These are phyloP conservation scores for Takifugu ocellatus DNA, from an alignment of 2,797 vertebrate genomes.

Conservation along the genomic window DNA sequence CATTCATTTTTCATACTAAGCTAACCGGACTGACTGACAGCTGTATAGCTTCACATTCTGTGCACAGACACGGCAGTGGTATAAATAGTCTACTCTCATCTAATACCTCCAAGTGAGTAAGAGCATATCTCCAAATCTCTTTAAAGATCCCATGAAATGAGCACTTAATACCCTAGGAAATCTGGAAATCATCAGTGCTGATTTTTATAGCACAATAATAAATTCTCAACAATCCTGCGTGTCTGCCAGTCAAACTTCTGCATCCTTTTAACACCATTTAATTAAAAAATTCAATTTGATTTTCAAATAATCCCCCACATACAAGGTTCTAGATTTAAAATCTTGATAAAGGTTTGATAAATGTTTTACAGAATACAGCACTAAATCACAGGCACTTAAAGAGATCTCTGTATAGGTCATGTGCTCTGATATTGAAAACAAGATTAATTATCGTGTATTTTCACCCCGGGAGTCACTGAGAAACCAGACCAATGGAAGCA, in stretches of 20 bases:
- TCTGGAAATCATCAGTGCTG: neutral
- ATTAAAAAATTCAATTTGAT: too few relatives aligned
- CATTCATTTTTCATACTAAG: neutral
- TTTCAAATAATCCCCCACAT: too few relatives aligned
- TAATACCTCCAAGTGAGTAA: neutral
- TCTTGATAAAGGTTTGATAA: neutral
- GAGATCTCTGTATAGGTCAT: slow-evolving; percentile 18
- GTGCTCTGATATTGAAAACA: slow-evolving; percentile 33
- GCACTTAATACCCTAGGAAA: neutral
- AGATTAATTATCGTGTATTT: slow-evolving; percentile 59
- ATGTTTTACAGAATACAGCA: slow-evolving; percentile 7
- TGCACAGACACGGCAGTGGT: neutral
- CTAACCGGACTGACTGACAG: neutral
- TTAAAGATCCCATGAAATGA: neutral
- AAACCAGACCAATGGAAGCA: slow-evolving; percentile 50
- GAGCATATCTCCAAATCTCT: neutral
- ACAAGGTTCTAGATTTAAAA: neutral
- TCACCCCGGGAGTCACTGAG: slow-evolving; percentile 47
- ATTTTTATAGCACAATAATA: neutral
- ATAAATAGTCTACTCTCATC: neutral
- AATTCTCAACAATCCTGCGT: neutral
- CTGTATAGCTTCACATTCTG: neutral
- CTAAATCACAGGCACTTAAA: slow-evolving; percentile 10
- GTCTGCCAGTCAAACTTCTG: neutral
- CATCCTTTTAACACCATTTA: neutral